These are phyloP conservation scores for Aphelinus certus DNA, from an alignment of 1,140 invertebrate genomes.

Conservation along the genomic window DNA sequence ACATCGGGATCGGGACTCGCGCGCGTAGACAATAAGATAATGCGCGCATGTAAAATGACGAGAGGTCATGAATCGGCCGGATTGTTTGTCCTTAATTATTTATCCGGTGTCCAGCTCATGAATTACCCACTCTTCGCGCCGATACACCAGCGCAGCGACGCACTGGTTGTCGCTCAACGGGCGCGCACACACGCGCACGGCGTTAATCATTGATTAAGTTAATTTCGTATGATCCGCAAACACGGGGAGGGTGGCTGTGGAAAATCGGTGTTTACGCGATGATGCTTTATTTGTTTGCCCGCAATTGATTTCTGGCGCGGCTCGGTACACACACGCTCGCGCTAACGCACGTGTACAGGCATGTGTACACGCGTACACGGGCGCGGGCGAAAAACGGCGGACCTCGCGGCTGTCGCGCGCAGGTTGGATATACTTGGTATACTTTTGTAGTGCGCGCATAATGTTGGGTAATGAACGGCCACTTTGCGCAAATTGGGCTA, in stretches of 20 bases:
- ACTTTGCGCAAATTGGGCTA: constrained; percentile 64
- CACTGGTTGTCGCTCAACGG: not conserved
- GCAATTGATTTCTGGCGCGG: constrained; percentile 19
- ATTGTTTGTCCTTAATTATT: constrained; percentile 24
- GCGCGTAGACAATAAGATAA: constrained; percentile 26
- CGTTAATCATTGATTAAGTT: constrained; percentile 23
- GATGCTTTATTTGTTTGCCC: constrained; percentile 24
- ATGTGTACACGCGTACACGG: no score
- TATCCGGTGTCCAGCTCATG: not conserved
- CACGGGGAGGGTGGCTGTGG: not conserved
- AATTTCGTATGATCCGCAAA: constrained; percentile 24
- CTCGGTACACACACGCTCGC: no score
- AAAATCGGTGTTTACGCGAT: not conserved
- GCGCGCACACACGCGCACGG: not conserved
- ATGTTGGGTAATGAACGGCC: constrained; percentile 65
- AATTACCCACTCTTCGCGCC: not conserved
- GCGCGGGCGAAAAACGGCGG: constrained; percentile 35
- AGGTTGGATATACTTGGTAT: constrained; percentile 60
- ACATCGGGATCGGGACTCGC: no score
- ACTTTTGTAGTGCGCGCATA: constrained; percentile 48
- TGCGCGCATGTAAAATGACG: not conserved
- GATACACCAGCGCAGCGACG: not conserved
- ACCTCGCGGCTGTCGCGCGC: constrained; percentile 35
- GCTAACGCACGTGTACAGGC: no score
- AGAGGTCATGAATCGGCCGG: not conserved